A percentile compares a stretch with the other conserved stretches of the same genome.
phyloP scores from a whole-genome alignment of 2,888 invertebrate genomes.

The Melanostoma mellinum region DNA sequence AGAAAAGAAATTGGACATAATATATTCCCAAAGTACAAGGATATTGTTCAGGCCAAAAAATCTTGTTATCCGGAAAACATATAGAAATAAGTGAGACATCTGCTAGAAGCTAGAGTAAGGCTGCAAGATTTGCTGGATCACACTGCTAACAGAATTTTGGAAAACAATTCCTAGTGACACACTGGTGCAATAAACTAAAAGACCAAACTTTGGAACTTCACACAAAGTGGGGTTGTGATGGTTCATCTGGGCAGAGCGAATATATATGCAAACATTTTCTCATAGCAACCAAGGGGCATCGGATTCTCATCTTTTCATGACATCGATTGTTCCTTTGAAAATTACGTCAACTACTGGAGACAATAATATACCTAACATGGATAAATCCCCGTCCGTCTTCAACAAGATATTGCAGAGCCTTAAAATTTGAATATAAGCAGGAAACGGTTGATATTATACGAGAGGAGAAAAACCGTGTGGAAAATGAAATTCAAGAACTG shows the following conservation, averaged over 20 bases:
- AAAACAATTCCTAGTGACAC: not conserved
- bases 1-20: not conserved
- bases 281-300: not conserved
- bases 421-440: slow-evolving; percentile 2
- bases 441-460: slow-evolving; percentile 1
- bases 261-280: not conserved
- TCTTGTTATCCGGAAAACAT: not conserved
- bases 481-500: slow-evolving; percentile 17
- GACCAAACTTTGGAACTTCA: not conserved
- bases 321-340: not conserved
- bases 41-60: not conserved
- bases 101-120: too few species aligned
- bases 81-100: not conserved
- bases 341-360: not conserved
- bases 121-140: too few species aligned
- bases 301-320: not conserved
- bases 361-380: not conserved
- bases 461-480: slow-evolving; percentile 18
- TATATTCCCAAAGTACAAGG: not conserved
- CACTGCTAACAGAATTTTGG: not conserved
- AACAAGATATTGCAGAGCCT: slow-evolving; percentile 1
- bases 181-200: not conserved
- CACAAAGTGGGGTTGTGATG: not conserved
- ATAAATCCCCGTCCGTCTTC: not conserved
- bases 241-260: not conserved